phyloP scores from a whole-genome alignment of 2,797 vertebrate genomes.

The Trachurus trachurus region DNA sequence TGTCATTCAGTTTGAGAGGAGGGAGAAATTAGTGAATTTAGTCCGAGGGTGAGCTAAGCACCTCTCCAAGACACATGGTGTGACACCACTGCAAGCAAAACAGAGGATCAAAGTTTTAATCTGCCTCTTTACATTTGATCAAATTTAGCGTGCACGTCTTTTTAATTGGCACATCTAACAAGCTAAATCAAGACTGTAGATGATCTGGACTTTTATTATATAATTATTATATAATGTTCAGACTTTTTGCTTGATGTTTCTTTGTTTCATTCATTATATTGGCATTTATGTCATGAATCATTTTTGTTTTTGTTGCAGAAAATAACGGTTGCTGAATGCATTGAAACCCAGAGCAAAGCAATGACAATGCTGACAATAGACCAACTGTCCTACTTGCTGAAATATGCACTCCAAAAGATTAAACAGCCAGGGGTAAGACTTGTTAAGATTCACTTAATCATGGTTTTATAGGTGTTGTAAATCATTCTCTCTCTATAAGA shows the following conservation, averaged over 20 bases:
- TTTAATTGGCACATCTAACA: neutral
- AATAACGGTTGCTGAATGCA: conserved; percentile 99
- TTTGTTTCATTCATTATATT: neutral
- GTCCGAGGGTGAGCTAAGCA: conserved; percentile 2
- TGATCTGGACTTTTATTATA: conserved; percentile 9
- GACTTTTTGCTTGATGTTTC: neutral
- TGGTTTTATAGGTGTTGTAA: neutral
- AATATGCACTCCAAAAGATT: conserved; percentile 99
- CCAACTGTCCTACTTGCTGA: conserved; percentile 97
- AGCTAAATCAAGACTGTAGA: conserved; percentile 11
- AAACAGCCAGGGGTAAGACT: conserved; percentile 97
- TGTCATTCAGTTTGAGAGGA: conserved; percentile 15
- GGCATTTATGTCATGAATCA: conserved; percentile 19
- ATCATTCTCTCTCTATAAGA: neutral
- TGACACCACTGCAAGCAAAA: conserved; percentile 35
- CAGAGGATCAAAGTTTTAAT: neutral
- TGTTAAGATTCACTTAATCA: neutral
- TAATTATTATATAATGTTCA: neutral
- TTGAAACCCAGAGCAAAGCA: conserved; percentile 99
- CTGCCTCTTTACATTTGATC: neutral
- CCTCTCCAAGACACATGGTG: conserved; percentile 19
- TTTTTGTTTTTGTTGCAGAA: conserved; percentile 87
- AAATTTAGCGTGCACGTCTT: neutral
- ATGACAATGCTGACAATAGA: conserved; percentile 99
- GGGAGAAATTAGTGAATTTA: conserved; percentile 18